Evolutionary conservation across 2,888 invertebrate species (phyloP).

Genomic region (Dicycla oo): DNA sequence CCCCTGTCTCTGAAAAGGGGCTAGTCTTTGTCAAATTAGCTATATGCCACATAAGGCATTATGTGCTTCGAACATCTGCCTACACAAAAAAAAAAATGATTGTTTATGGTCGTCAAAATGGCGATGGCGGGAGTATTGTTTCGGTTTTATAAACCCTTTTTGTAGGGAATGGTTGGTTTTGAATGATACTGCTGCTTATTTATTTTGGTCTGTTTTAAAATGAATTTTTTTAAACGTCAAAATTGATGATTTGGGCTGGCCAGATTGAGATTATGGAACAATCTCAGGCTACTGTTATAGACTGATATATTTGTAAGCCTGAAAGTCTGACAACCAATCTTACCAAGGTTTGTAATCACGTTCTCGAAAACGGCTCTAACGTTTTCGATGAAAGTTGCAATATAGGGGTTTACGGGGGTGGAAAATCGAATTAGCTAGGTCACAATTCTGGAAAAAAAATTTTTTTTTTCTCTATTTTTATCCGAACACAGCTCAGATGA

Average conservation of each 20-base stretch:
- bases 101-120: constrained; percentile 75
- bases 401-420: too few species aligned
- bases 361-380: too few species aligned
- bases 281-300: too few species aligned
- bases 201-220: not conserved
- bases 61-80: constrained; percentile 82
- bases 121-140: constrained; percentile 66
- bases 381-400: too few species aligned
- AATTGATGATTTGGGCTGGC: not conserved
- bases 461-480: too few species aligned
- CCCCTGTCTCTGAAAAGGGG: constrained; percentile 69
- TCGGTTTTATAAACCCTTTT: constrained; percentile 46
- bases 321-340: too few species aligned
- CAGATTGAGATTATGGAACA: too few species aligned
- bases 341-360: too few species aligned
- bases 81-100: constrained; percentile 70
- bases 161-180: constrained; percentile 9
- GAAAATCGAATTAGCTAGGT: too few species aligned
- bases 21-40: constrained; percentile 73
- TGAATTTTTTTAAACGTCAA: not conserved
- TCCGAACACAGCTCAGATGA: too few species aligned
- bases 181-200: constrained; percentile 17
- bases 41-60: constrained; percentile 70
- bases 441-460: too few species aligned
- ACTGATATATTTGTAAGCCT: too few species aligned